Conservation (phyloP, 1,140 invertebrate species). For the Neomicropteryx cornuta region DNA sequence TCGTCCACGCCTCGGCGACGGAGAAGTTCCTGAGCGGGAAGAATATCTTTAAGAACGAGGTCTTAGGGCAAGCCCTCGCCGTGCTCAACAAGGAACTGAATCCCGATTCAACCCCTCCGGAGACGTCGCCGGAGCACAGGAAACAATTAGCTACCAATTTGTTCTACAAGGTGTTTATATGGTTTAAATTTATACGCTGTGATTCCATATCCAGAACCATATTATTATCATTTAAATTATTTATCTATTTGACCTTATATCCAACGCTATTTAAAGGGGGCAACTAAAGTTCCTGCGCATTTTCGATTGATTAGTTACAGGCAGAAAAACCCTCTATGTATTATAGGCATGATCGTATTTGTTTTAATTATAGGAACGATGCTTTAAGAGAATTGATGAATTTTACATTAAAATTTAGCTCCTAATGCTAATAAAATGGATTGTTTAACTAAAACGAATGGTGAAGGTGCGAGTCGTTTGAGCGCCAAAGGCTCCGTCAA, state of each 20-base stretch:
- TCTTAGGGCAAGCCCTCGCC: conserved; percentile 43
- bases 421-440: no score
- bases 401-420: no score
- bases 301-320: neutral
- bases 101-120: conserved; percentile 49
- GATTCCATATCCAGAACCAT: neutral
- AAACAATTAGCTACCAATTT: conserved; percentile 53
- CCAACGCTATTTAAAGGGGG: neutral
- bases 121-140: conserved; percentile 53
- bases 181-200: neutral
- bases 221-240: neutral
- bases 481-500: no score
- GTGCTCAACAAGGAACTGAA: conserved; percentile 47
- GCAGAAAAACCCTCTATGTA: neutral
- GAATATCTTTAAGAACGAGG: conserved; percentile 34
- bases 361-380: no score
- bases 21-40: conserved; percentile 53
- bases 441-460: no score
- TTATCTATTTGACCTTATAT: neutral
- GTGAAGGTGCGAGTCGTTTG: no score
- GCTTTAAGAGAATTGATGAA: no score
- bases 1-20: conserved; percentile 57
- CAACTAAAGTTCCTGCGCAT: neutral
- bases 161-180: conserved; percentile 58
- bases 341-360: neutral